Conservation (phyloP, 2,888 invertebrate species). For the Tetheella fluctuosa region DNA sequence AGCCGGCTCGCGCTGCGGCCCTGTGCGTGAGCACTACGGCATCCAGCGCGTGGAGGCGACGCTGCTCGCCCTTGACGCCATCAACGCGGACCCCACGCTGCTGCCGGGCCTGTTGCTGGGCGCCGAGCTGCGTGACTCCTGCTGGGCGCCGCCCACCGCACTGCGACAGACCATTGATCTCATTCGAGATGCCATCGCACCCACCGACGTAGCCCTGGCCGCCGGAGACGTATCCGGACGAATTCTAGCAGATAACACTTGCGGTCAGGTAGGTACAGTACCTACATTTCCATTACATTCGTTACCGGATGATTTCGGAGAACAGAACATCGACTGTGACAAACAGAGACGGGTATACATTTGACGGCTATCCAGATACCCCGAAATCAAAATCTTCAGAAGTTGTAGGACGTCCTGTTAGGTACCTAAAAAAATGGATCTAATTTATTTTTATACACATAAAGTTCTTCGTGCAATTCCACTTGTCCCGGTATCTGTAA, state of each 20-base stretch:
- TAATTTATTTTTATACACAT: too few species aligned
- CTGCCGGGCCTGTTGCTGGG: conserved; percentile 84
- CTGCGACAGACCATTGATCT: conserved; percentile 91
- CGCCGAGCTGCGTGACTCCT: conserved; percentile 90
- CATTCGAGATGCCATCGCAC: conserved; percentile 86
- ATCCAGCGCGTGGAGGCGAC: conserved; percentile 88
- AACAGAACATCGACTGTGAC: too few species aligned
- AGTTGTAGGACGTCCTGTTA: too few species aligned
- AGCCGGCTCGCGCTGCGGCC: conserved; percentile 47
- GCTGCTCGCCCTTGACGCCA: conserved; percentile 85
- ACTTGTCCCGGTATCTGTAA: too few species aligned
- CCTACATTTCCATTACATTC: background rate
- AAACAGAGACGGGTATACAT: too few species aligned
- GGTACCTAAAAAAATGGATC: too few species aligned
- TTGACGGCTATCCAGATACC: too few species aligned
- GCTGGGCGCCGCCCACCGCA: conserved; percentile 92
- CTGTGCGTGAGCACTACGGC: conserved; percentile 89
- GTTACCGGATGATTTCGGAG: too few species aligned
- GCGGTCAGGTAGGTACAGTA: background rate
- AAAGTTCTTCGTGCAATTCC: too few species aligned
- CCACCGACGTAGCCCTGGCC: conserved; percentile 47
- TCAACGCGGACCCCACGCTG: conserved; percentile 84
- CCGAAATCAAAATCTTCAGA: too few species aligned
- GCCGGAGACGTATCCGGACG: conserved; percentile 19
- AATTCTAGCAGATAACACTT: background rate